Conservation (phyloP, 2,113 vertebrate genomes). For the Gobius niger region DNA sequence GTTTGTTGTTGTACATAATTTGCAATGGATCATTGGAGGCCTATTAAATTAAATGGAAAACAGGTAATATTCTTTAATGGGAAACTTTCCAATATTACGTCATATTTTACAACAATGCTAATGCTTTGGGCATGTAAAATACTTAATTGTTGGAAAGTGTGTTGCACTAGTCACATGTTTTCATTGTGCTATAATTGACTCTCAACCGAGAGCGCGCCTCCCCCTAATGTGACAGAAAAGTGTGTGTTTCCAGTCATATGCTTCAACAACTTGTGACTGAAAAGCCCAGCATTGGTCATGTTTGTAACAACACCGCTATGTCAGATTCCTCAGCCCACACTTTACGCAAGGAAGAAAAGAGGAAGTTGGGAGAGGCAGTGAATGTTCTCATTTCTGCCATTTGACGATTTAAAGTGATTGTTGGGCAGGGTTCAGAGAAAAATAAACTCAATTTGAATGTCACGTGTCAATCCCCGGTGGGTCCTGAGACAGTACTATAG, state of each 20-base stretch:
- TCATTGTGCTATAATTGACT: constrained; percentile 38
- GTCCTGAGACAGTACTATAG: no score
- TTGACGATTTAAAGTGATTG: background rate
- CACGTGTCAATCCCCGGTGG: no score
- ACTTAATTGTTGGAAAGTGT: background rate
- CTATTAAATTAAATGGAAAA: background rate
- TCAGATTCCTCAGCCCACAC: constrained; percentile 14
- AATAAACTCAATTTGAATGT: no score
- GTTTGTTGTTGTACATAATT: constrained; percentile 5
- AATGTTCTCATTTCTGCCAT: background rate
- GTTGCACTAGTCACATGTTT: constrained; percentile 38
- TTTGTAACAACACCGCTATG: constrained; percentile 15
- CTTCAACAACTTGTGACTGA: constrained; percentile 54
- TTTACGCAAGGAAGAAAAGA: constrained; percentile 42
- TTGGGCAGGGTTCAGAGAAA: background rate
- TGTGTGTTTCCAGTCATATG: constrained; percentile 45
- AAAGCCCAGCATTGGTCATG: constrained; percentile 14
- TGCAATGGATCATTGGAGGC: background rate
- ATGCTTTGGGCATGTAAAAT: background rate
- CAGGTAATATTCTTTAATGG: background rate
- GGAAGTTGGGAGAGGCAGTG: constrained; percentile 49
- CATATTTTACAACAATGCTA: background rate
- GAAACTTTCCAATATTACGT: background rate
- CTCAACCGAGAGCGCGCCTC: constrained; percentile 7
- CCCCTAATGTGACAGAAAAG: constrained; percentile 9